phyloP scores from a whole-genome alignment of 2,113 vertebrate species.

The Naja naja region DNA sequence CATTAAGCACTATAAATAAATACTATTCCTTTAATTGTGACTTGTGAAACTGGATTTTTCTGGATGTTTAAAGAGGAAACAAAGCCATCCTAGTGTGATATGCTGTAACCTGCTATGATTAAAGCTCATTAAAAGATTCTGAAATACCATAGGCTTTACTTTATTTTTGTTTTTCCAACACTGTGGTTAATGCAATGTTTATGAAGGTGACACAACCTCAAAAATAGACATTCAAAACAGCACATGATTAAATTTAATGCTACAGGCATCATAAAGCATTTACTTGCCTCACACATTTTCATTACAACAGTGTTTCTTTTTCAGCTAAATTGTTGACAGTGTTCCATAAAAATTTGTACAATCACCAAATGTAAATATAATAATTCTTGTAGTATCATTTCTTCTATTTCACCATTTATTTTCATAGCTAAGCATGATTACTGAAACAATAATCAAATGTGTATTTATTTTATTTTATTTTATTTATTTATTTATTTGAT shows the following conservation, averaged over 20 bases:
- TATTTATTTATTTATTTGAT: too few species aligned
- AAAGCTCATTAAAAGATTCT: constrained; percentile 11
- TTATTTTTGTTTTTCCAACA: neutral
- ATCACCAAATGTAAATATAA: neutral
- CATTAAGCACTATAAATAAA: constrained; percentile 19
- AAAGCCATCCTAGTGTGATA: constrained; percentile 28
- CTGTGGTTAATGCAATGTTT: neutral
- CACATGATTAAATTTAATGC: neutral
- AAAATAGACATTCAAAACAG: constrained; percentile 13
- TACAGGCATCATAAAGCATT: rapidly evolving
- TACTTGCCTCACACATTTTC: neutral
- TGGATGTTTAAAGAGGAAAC: constrained; percentile 8
- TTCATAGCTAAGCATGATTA: neutral
- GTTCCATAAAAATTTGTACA: neutral
- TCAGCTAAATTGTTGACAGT: neutral
- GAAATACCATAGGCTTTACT: constrained; percentile 16
- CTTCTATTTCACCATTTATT: constrained; percentile 15
- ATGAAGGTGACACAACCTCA: constrained; percentile 12
- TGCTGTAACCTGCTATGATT: neutral
- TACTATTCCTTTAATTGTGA: constrained; percentile 13
- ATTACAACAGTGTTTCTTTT: neutral
- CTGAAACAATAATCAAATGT: neutral
- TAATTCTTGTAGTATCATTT: neutral
- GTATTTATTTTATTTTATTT: neutral
- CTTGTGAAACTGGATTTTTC: constrained; percentile 7